Percentiles rank a stretch among this genome's conserved stretches.
phyloP scores from a whole-genome alignment of 2,888 invertebrate genomes.

The Rotaria magnacalcarata region DNA sequence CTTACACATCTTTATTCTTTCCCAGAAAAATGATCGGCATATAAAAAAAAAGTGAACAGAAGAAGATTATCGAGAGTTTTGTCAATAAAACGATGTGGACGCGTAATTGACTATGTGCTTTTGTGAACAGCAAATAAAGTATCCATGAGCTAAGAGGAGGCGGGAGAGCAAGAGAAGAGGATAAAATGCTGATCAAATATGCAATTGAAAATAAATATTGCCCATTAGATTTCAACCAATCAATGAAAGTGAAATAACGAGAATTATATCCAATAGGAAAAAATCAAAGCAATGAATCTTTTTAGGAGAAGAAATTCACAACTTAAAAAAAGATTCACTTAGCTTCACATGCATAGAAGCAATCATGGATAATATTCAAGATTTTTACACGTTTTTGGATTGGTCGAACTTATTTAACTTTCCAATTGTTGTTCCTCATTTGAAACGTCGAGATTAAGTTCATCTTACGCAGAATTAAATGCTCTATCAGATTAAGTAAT shows the following conservation, averaged over 20 bases:
- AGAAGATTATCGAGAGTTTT: not conserved
- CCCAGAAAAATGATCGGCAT: too few relatives aligned
- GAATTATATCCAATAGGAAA: not conserved
- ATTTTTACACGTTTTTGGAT: too few relatives aligned
- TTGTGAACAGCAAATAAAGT: not conserved
- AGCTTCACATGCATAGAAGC: too few relatives aligned
- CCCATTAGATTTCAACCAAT: not conserved
- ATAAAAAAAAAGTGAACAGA: not conserved
- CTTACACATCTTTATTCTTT: not conserved
- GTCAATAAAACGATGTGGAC: not conserved
- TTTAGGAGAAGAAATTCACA: too few relatives aligned
- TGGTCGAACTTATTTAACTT: too few relatives aligned
- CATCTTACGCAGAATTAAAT: too few relatives aligned
- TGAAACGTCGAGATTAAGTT: too few relatives aligned
- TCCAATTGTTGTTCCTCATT: too few relatives aligned
- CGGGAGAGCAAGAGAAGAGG: not conserved
- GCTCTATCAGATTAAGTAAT: too few relatives aligned
- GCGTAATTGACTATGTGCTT: slow-evolving; percentile 31
- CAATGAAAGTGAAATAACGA: not conserved
- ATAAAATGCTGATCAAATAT: slow-evolving; percentile 24
- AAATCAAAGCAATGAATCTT: too few relatives aligned
- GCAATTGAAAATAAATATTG: not conserved
- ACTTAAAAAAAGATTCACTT: not conserved
- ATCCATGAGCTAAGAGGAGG: not conserved
- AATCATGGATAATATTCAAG: too few relatives aligned